Evolutionary conservation across 2,888 invertebrate genomes (phyloP).

Genomic region (Heliconius charithonia): DNA sequence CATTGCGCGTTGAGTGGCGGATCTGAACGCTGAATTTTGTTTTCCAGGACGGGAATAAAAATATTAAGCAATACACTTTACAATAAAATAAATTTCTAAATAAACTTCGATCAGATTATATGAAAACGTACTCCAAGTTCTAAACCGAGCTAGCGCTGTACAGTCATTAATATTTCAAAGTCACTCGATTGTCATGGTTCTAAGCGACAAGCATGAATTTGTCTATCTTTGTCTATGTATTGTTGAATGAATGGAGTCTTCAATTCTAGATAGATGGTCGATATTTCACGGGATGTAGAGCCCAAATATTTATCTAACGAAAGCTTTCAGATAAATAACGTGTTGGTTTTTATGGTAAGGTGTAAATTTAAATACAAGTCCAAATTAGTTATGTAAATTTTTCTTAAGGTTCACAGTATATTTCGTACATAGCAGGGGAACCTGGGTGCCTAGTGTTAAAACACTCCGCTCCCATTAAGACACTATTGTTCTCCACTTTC

Average conservation of each 20-base stretch:
- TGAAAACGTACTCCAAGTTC: slow-evolving; percentile 25
- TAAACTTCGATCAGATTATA: slow-evolving; percentile 2
- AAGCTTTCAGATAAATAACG: background rate
- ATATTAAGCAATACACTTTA: too few relatives aligned
- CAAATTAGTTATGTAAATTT: background rate
- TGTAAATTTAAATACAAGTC: background rate
- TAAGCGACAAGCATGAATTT: slow-evolving; percentile 40
- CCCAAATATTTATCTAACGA: slow-evolving; percentile 9
- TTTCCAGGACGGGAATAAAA: too few relatives aligned
- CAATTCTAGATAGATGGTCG: slow-evolving; percentile 28
- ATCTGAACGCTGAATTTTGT: background rate
- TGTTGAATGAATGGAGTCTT: slow-evolving; percentile 38
- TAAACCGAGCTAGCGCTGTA: slow-evolving; percentile 16
- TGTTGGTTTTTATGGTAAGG: background rate
- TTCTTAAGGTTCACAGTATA: too few relatives aligned
- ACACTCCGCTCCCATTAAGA: too few relatives aligned
- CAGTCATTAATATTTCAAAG: slow-evolving; percentile 44
- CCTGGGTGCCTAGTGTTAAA: too few relatives aligned
- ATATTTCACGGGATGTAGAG: slow-evolving; percentile 28
- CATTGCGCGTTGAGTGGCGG: background rate
- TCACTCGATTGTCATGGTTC: slow-evolving; percentile 41
- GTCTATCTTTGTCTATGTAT: slow-evolving; percentile 35
- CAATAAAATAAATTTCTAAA: background rate
- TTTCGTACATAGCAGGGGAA: too few relatives aligned
- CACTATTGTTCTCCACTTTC: too few relatives aligned